Base-by-base conservation (phyloP, 1,140 invertebrate species). In the Mactra quadrangularis region DNA sequence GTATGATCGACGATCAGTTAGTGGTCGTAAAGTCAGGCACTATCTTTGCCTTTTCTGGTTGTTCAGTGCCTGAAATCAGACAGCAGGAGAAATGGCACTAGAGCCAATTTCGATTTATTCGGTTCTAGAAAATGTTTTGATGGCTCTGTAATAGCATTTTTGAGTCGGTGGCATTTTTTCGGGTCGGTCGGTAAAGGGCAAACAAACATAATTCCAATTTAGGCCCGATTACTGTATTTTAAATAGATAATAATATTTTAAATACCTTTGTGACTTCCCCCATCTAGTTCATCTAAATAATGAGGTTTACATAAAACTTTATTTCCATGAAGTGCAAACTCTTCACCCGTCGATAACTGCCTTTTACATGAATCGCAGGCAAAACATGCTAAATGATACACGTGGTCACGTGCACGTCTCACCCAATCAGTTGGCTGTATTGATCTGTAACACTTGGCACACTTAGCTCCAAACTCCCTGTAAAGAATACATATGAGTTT, bases 381-480 rank as follows among this genome's bases (percentile, higher is more conserved):
- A 93, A 99, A 99, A 94, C 99, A 99, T 2, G 99, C 98, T 90
- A 99, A 94, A 93, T 99, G 99, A 93, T 99, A 99, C 22, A 99
- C 97, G 91, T 97, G 96, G 87, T 98, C 96, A 60, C 97, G 94
- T 11, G 98, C 98, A 91, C 97, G 96, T 76, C 99, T 94, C 82
- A 99, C 98, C 99, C 99, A 99, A 94, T 99, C 98, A 17, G 97
- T 96, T 0, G 98, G 95, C 11, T 97, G 96, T 88, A 99, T 98
- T 82, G 95, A 95, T 66, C 98, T 95, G 82, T 96, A 95, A 92
- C 99, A 99, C 93, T 98, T 98, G 41, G 97, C 96, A 93, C 99
- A 99, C 93, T 99, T 98, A 45, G 97, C 96, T 60, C 98, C 97
- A 92, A 98, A 99, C 88, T 96, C 96, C 95, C 98, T 99, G 95